Conservation (phyloP, 2,797 vertebrate genomes). For the Sardinella longiceps region DNA sequence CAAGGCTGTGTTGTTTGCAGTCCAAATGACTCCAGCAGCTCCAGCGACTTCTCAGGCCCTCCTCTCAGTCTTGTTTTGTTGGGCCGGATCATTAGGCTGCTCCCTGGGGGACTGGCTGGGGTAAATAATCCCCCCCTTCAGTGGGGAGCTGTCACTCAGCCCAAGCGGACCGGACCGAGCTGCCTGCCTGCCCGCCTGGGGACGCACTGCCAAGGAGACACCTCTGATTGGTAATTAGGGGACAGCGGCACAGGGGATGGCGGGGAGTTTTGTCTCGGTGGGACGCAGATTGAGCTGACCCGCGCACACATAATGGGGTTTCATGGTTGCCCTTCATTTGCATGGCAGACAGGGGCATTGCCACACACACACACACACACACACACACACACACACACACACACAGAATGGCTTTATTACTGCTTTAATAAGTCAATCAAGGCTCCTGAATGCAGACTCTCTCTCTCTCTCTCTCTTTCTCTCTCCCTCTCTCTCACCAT, state of each 20-base stretch:
- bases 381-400: background rate
- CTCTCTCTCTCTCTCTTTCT: background rate
- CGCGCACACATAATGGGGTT: slow-evolving; percentile 58
- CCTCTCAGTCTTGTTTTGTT: slow-evolving; percentile 62
- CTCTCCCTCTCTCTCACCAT: background rate
- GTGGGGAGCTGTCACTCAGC: slow-evolving; percentile 74
- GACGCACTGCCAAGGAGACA: slow-evolving; percentile 57
- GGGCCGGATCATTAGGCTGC: slow-evolving; percentile 74
- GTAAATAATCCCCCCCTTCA: slow-evolving; percentile 66
- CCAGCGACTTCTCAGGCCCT: slow-evolving; percentile 66
- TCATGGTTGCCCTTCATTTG: slow-evolving; percentile 47
- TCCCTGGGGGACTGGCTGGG: slow-evolving; percentile 68
- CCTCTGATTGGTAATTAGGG: slow-evolving; percentile 73
- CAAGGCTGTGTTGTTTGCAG: slow-evolving; percentile 41
- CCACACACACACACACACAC: too few species aligned
- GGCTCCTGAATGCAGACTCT: background rate
- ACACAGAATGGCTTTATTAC: background rate
- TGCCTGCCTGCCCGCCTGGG: slow-evolving; percentile 15
- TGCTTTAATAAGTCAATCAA: slow-evolving; percentile 20
- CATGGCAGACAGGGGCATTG: slow-evolving; percentile 44
- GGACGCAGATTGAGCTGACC: slow-evolving; percentile 45
- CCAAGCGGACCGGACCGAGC: slow-evolving; percentile 62
- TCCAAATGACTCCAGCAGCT: slow-evolving; percentile 68
- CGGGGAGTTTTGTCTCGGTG: background rate
- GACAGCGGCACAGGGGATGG: slow-evolving; percentile 48